These are phyloP conservation scores for Picathartes gymnocephalus DNA, from an alignment of 2,113 vertebrate species.

Conservation along the genomic window DNA sequence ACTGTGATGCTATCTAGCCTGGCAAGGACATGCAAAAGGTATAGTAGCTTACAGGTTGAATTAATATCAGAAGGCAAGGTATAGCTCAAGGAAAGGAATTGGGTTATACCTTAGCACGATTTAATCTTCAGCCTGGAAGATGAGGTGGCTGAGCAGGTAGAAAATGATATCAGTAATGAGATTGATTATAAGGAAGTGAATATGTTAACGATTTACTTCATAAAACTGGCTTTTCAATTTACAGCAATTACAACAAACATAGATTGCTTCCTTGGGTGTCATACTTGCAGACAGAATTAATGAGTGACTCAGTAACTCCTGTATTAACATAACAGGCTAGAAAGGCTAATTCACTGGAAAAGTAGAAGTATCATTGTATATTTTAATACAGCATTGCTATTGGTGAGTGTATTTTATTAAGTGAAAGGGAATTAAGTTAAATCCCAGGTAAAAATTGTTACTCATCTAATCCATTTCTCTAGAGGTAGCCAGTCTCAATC, in stretches of 20 bases:
- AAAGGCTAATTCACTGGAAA: constrained; percentile 44
- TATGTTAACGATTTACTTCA: background rate
- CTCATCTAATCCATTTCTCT: background rate
- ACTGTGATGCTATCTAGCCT: background rate
- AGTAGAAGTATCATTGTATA: background rate
- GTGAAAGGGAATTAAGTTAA: background rate
- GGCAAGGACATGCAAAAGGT: background rate
- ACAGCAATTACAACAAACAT: background rate
- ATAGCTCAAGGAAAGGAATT: background rate
- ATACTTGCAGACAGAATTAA: constrained; percentile 47
- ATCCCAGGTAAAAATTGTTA: background rate
- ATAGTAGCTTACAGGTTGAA: background rate
- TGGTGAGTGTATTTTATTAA: background rate
- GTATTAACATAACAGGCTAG: constrained; percentile 37
- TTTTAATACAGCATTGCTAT: constrained; percentile 15
- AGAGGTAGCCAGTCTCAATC: background rate
- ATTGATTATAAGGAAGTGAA: background rate
- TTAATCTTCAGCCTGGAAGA: background rate
- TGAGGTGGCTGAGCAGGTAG: background rate
- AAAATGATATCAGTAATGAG: background rate
- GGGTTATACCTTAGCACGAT: background rate
- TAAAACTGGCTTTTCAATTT: constrained; percentile 33
- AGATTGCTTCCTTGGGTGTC: constrained; percentile 40
- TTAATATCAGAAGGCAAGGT: background rate
- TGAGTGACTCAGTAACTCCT: constrained; percentile 14